phyloP scores from a whole-genome alignment of 2,113 vertebrate genomes.

The Aptenodytes forsteri region DNA sequence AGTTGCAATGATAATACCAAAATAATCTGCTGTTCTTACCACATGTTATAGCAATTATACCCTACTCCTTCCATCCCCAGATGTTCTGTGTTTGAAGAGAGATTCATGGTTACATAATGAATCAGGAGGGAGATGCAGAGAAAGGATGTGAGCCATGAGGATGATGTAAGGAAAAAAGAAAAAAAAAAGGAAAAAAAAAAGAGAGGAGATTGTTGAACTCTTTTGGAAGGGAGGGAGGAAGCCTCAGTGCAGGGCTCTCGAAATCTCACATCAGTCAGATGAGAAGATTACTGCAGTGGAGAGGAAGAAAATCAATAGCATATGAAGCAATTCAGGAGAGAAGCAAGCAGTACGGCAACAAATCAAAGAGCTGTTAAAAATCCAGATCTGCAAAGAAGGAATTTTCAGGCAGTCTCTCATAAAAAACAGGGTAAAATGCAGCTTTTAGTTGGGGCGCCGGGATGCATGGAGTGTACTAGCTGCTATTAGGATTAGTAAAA shows the following conservation, averaged over 20 bases:
- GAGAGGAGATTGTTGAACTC: background rate
- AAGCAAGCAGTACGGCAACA: background rate
- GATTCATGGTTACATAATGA: slow-evolving; percentile 58
- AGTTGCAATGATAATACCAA: slow-evolving; percentile 58
- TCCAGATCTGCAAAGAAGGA: background rate
- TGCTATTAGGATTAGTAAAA: background rate
- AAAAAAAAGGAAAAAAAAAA: background rate
- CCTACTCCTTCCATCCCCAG: slow-evolving; percentile 36
- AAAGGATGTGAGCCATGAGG: slow-evolving; percentile 34
- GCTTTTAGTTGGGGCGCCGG: background rate
- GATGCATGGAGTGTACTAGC: background rate
- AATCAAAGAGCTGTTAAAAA: slow-evolving; percentile 1
- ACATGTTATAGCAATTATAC: slow-evolving; percentile 52
- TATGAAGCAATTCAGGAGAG: background rate
- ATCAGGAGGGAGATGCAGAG: slow-evolving; percentile 42
- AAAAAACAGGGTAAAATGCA: background rate
- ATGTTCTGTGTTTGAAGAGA: slow-evolving; percentile 48
- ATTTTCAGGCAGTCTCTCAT: background rate
- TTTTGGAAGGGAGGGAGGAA: slow-evolving; percentile 36
- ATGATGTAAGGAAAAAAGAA: slow-evolving; percentile 30
- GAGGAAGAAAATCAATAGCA: background rate
- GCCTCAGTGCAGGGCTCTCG: background rate
- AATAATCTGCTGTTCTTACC: slow-evolving; percentile 41
- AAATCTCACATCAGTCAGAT: background rate
- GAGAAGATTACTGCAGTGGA: background rate